Base-by-base conservation (phyloP, 2,797 vertebrate genomes). In the Pipistrellus pygmaeus region DNA sequence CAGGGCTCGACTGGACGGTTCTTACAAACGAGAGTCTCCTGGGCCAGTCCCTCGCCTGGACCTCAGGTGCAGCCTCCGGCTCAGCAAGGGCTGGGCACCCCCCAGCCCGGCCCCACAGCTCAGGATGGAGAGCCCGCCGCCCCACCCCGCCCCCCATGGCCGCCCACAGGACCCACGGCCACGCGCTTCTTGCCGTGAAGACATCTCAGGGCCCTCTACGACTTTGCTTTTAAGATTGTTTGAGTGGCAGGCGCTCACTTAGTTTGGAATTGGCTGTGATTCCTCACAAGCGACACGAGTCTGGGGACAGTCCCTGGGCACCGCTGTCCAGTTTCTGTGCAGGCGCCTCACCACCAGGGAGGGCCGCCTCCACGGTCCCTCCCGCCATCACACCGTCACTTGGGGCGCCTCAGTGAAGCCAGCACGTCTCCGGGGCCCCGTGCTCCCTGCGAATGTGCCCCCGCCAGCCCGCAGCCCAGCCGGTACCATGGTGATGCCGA, bases 401-500 rank as follows among this genome's bases (percentile, higher is more conserved):
- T 60, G 23, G 48, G 17, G n/a, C 55, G 30, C 18, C 32, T 75
- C 90, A 51, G 8, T 60, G 27, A 92, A 76, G n/a, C 32, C 18
- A 68, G 44, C 18, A 55, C 27, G 83, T 21, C 46, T 62, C 44
- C 4, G 27, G n/a, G 51, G 32, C 44, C 44, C 44, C 44, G 11
- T 11, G 44, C 44, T 44, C 44, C 44, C 44, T 41, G 44, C 44
- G 44, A 60, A 10, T 6, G 2, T 0, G 23, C 55, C 27, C 32
- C 7, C 0, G 35, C 30, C 46, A 68, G 14, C 32, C 91, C 30
- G 46, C 27, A 2, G 10, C 44, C 21, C 62, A 13, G 30, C 41
- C n/a, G 5, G 87, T 98, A 98, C 98, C 98, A 98, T 98, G 2
- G 98, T 98, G 97, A 98, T 98, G 46, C 98, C 98, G 0, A 98